Base-by-base conservation (phyloP, 2,113 vertebrate genomes). In the Sceloporus tristichus region DNA sequence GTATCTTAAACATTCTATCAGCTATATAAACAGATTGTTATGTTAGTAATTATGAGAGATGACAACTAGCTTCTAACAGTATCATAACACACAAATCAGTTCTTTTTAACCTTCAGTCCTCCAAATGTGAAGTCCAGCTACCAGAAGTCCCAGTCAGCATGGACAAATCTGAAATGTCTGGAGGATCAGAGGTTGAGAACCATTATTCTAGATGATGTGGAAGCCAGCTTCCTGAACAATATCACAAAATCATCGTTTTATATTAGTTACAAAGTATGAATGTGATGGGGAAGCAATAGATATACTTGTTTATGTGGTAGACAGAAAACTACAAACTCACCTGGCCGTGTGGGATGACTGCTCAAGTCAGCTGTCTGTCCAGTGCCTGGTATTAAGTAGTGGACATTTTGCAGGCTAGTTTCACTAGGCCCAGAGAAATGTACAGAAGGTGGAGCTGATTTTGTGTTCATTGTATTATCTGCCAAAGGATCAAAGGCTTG, bases 401-500 rank as follows among this genome's bases (percentile, higher is more conserved):
- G 48, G 74, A 86, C 40, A 34, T 73, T 86, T 74, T 66, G 83
- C 8, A 86, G 9, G 25, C 54, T 71, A 71, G 53, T 13, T 40
- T n/a, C 56, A 79, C 16, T 66, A 53, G 65, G 53, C 54, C 13
- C 87, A 78, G 13, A 62, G n/a, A 71, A 74, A 14, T 82, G 79
- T 76, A 79, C 53, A 59, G 84, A 73, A n/a, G 78, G 21, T 18
- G 56, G 59, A 4, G 4, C 0, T 76, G 84, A 14, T 71, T 90
- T 92, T 82, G 21, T 5, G 10, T 6, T 82, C 4, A 0, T 40
- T 18, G 0, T 0, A 7, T 2, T 0, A 0, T 86, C 90, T 82
- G 82, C 77, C 70, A 68, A n/a, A 42, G 91, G 40, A 0, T 90
- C 85, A 86, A 90, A 86, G 56, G 62, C n/a, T 54, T 56, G 88